Evolutionary conservation across 1,140 invertebrate genomes (phyloP).

Genomic region (Formica exsecta): DNA sequence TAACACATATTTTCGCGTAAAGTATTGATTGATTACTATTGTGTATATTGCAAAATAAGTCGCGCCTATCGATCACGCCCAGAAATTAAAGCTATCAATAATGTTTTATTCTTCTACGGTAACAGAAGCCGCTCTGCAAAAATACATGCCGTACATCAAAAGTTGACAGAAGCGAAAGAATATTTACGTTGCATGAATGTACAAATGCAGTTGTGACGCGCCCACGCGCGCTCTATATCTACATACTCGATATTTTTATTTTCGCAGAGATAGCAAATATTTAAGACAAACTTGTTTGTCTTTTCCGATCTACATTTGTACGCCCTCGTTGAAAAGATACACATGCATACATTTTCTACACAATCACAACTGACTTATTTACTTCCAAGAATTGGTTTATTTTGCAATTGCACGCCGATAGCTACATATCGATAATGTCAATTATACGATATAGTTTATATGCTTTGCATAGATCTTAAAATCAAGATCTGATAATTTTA

Average conservation of each 20-base stretch:
- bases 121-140: slow-evolving; percentile 43
- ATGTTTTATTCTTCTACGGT: slow-evolving; percentile 18
- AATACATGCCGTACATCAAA: slow-evolving; percentile 44
- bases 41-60: slow-evolving; percentile 18
- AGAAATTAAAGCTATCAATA: slow-evolving; percentile 20
- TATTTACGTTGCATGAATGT: slow-evolving; percentile 55
- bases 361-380: slow-evolving; percentile 41
- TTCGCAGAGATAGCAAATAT: slow-evolving; percentile 49
- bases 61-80: not conserved
- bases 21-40: not conserved
- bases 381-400: slow-evolving; percentile 21
- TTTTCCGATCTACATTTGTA: slow-evolving; percentile 52
- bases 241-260: slow-evolving; percentile 45
- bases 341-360: slow-evolving; percentile 22
- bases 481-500: not conserved
- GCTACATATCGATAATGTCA: not conserved
- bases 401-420: not conserved
- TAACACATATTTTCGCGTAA: not conserved
- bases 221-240: slow-evolving; percentile 24
- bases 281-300: slow-evolving; percentile 58
- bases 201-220: slow-evolving; percentile 48
- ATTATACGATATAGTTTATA: not conserved
- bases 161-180: slow-evolving; percentile 56
- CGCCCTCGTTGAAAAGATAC: slow-evolving; percentile 17
- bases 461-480: not conserved